Base-by-base conservation (phyloP, 2,888 invertebrate genomes). In the Caradrina kadenii region DNA sequence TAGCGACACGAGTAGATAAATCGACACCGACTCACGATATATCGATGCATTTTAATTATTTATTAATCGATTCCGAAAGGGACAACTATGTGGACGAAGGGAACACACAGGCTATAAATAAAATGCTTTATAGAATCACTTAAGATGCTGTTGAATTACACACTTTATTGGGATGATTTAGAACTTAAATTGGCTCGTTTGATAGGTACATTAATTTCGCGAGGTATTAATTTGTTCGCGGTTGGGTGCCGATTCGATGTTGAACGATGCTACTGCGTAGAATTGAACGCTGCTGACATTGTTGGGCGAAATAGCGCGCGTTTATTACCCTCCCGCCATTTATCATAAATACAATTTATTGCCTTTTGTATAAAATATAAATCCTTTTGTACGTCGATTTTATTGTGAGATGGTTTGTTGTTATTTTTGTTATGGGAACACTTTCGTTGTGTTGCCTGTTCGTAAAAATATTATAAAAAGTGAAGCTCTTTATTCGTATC, bases 1-100 rank as follows among this genome's bases (percentile, higher is more conserved):
- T 71, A 79, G 84, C 76, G 71, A 84, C 73, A 77, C 21, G 49
- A 62, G 50, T 63, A 73, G 80, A 86, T 86, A 79, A 84, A 85
- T 86, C 78, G 85, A 78, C 78, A 76, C 52, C 55, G 64, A 60
- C 66, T 52, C 53, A 74, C 82, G 81, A 87, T 85, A 84, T 81
- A 88, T 88, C 85, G 86, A 88, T 88, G 87, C 82, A 88, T 91
- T 90, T 89, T 87, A 90, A 89, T 89, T 88, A 89, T 88, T 85
- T 84, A 87, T 86, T 87, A 89, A 90, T 89, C 84, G 83, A 87
- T 86, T 83, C 80, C 66, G 78, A 80, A 84, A 77, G 63, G 68
- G 73, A 83, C 79, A 70, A 73, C 67, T 63, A 63, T 64, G 74
- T 65, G 61, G 70, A 74, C 79, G 80, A 39, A 76, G 73, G 71